phyloP scores from a whole-genome alignment of 2,797 vertebrate species.

The Enteromius anoplus region DNA sequence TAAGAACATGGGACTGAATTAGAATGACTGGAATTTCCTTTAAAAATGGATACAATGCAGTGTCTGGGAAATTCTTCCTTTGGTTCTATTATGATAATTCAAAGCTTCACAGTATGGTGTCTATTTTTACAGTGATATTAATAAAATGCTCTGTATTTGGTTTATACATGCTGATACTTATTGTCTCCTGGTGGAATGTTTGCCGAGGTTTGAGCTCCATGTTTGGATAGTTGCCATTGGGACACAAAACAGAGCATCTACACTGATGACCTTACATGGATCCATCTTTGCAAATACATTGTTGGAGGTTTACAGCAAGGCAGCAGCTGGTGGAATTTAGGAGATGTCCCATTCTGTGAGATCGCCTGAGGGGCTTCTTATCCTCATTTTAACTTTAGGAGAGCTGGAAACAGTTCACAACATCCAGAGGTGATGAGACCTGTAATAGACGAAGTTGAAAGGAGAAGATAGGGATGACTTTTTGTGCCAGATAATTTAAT shows the following conservation, averaged over 20 bases:
- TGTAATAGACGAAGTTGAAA: neutral
- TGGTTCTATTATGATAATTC: neutral
- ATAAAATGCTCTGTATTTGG: slow-evolving; percentile 36
- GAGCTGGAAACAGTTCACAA: slow-evolving; percentile 27
- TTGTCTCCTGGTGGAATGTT: slow-evolving; percentile 63
- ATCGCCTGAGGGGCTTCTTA: slow-evolving; percentile 53
- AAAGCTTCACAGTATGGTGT: neutral
- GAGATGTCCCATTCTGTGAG: slow-evolving; percentile 49
- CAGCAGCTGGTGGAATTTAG: slow-evolving; percentile 61
- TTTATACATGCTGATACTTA: slow-evolving; percentile 50
- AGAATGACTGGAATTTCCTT: neutral
- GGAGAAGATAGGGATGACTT: neutral
- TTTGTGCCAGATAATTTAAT: neutral
- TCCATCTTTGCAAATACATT: slow-evolving; percentile 73
- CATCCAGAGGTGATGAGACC: slow-evolving; percentile 44
- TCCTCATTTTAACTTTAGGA: slow-evolving; percentile 64
- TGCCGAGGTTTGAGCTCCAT: slow-evolving; percentile 68
- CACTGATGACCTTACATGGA: slow-evolving; percentile 78
- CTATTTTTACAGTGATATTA: slow-evolving; percentile 49
- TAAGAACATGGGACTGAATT: neutral
- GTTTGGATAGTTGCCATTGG: slow-evolving; percentile 77
- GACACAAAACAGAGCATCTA: slow-evolving; percentile 76
- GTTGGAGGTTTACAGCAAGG: slow-evolving; percentile 68
- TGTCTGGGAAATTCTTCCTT: neutral
- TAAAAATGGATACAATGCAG: neutral